A percentile compares a stretch with the other conserved stretches of the same genome.
phyloP scores from a whole-genome alignment of 2,797 vertebrate genomes.

The Pteronotus mesoamericanus region DNA sequence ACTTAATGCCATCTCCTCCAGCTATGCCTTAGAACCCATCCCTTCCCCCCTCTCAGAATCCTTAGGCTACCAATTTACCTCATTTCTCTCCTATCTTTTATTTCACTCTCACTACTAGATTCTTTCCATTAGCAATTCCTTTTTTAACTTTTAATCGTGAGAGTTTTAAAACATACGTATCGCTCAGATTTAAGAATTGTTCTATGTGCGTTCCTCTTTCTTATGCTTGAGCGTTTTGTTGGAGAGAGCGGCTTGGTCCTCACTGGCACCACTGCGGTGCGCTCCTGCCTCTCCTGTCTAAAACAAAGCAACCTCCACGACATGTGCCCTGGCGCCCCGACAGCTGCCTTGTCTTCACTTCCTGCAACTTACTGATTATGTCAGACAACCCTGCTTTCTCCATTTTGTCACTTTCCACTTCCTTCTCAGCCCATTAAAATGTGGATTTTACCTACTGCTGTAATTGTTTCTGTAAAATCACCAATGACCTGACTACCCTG shows the following conservation, averaged over 20 bases:
- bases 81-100: neutral
- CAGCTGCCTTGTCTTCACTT: neutral
- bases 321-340: neutral
- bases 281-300: neutral
- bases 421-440: neutral
- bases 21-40: neutral
- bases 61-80: neutral
- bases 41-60: neutral
- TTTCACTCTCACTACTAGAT: neutral
- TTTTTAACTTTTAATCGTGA: neutral
- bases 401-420: neutral
- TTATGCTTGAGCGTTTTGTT: neutral
- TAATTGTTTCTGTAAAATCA: neutral
- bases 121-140: neutral
- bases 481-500: neutral
- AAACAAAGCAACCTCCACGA: neutral
- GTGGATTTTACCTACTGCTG: neutral
- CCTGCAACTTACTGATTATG: neutral
- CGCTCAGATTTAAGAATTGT: neutral
- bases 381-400: neutral
- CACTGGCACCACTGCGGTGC: neutral
- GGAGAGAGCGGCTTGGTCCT: neutral
- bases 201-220: neutral
- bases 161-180: neutral
- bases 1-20: neutral